Evolutionary conservation across 2,113 vertebrate species (phyloP), one percentile per base, ranked within the genome.

Genomic region (Sylvietta virens): DNA sequence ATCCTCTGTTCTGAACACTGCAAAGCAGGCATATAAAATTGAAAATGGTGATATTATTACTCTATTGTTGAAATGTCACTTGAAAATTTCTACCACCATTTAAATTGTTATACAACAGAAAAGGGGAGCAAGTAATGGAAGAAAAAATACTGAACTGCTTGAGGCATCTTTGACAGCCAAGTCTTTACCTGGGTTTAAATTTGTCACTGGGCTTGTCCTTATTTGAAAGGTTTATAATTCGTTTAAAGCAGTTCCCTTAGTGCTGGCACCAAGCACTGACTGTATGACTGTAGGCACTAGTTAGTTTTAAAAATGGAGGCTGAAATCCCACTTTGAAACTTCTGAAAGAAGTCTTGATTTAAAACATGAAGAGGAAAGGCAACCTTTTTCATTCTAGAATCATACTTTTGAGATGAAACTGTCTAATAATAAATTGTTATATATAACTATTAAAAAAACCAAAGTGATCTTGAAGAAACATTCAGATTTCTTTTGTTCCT

Each of bases 371-470:
- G 18, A 53, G 81, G 45, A 71, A 86, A 86, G 56, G 37, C 50
- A 73, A 53, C 17, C 47, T 86, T 82, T 74, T 74, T 86, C 62
- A 39, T 70, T 77, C 79, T 71, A 71, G 35, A 95, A 86, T 64
- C 50, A 54, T 87, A 86, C 72, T 88, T 92, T 47, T 5, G 30
- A 94, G 53, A 97, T 40, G 35, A 86, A 73, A 67, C 42, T 84
- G 21, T 76, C 35, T 88, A 95, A 94, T 94, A 92, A 92, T 93
- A 92, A 96, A 89, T 93, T 95, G 92, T 60, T 45, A 84, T 51
- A 80, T 90, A 21, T 86, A 96, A 97, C 90, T 95, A 93, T 81
- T 88, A 96, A 96, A 96, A 93, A 73, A 95, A 78, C 83, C 12
- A 37, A 30, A 79, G 15, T 79, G 58, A 90, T 97, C 88, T 56